Percentiles rank a stretch among this genome's conserved stretches.
Conservation (phyloP, 1,140 invertebrate species). For the Aphidius ervi region DNA sequence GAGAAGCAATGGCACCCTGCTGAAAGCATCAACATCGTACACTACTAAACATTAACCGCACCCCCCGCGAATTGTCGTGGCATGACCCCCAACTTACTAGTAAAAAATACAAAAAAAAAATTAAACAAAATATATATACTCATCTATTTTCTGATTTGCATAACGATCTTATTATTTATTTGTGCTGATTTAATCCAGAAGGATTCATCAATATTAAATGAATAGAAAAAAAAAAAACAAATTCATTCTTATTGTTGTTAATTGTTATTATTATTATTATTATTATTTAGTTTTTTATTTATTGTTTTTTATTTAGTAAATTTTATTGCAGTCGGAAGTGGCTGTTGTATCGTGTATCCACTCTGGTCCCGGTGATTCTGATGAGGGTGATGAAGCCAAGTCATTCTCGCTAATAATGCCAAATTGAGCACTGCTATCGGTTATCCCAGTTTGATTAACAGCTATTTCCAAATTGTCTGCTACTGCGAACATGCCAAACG, state of each 20-base stretch:
- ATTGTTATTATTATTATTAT: background rate
- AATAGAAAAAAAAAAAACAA: slow-evolving; percentile 1
- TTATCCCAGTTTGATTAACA: slow-evolving; percentile 10
- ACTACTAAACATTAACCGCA: slow-evolving; percentile 45
- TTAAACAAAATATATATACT: slow-evolving; percentile 11
- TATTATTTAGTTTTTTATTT: background rate
- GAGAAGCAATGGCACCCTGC: slow-evolving; percentile 37
- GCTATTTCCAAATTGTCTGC: too few relatives aligned
- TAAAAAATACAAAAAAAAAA: slow-evolving; percentile 16
- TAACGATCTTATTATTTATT: slow-evolving; percentile 51
- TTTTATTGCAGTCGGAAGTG: slow-evolving; percentile 4
- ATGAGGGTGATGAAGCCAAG: slow-evolving; percentile 29
- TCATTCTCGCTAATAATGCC: slow-evolving; percentile 43
- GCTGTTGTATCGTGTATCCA: slow-evolving; percentile 6
- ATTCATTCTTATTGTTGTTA: background rate
- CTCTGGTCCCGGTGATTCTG: background rate
- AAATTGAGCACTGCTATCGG: slow-evolving; percentile 23
- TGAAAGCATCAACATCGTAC: slow-evolving; percentile 18
- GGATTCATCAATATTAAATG: background rate
- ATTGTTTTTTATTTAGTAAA: background rate
- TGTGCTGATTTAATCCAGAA: slow-evolving; percentile 40
- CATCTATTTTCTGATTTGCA: slow-evolving; percentile 40
- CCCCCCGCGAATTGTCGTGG: slow-evolving; percentile 37
- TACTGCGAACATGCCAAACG: slow-evolving; percentile 6
- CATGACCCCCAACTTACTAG: slow-evolving; percentile 16